Evolutionary conservation across 2,888 invertebrate genomes (phyloP), one percentile per base, ranked within the genome.

Genomic region (Trachelus iudaicus): DNA sequence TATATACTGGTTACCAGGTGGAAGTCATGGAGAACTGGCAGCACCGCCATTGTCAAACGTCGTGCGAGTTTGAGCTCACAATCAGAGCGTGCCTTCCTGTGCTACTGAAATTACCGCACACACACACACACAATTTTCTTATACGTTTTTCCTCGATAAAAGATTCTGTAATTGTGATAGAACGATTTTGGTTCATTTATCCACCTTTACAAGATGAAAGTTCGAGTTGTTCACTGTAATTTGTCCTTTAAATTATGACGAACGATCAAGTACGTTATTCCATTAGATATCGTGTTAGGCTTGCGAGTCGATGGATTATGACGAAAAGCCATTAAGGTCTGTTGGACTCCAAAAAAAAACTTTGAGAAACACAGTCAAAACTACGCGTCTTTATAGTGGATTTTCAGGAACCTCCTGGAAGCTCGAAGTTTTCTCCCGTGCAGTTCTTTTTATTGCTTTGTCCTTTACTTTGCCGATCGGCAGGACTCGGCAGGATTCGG

Each of bases 71-170:
- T 80, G 79, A 80, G 80, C 81, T 73, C 78, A 77, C 82, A 85
- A 83, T 85, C 85, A 81, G 85, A 85, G 83, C 85, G 78, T 79
- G 79, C 80, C 80, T 82, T 80, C 81, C 82, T 79, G 78, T 79
- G 15, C 69, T 78, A 74, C 75, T 75, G 77, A 56, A 56, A 56
- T 56, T 56, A 4, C 15, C 15, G 15, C 15, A 40, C 4, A 40
- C 4, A 35, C 12, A 34, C 11, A 34, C 0, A 35, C 3, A 12
- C 3, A 35, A 35, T 35, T 35, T 35, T 35, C 35, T 35, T 35
- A 35, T 35, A 35, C 35, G 35, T 35, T 35, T 12, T 35, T 23
- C 23, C 23, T 56, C 0, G 56, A 56, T 56, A 56, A 40, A 56
- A 23, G 56, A 23, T 23, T 23, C 23, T 23, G 23, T 56, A 23